phyloP scores from a whole-genome alignment of 2,113 vertebrate species.

The Scatophagus argus region DNA sequence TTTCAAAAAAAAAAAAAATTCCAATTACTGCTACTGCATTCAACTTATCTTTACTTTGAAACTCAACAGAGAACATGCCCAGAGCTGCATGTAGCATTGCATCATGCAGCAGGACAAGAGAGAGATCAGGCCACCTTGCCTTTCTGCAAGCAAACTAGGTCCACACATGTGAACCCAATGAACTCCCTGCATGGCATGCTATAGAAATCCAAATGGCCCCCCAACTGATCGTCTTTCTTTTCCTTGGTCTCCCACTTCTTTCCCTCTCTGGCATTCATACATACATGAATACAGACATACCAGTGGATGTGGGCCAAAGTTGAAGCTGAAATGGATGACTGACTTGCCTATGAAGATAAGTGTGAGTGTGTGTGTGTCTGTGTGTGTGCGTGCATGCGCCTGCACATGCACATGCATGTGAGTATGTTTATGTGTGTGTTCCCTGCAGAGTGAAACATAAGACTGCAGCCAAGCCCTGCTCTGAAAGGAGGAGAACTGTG shows the following conservation, averaged over 20 bases:
- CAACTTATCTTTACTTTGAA: slow-evolving; percentile 30
- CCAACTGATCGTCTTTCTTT: slow-evolving; percentile 50
- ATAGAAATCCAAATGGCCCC: slow-evolving; percentile 68
- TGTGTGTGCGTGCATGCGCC: slow-evolving; percentile 4
- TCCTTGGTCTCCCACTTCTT: slow-evolving; percentile 45
- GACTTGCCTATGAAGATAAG: slow-evolving; percentile 64
- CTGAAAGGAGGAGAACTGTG: slow-evolving; percentile 37
- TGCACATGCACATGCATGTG: slow-evolving; percentile 7
- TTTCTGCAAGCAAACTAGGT: slow-evolving; percentile 52
- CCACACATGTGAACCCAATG: slow-evolving; percentile 69
- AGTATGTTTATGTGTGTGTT: slow-evolving; percentile 18
- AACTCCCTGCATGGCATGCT: slow-evolving; percentile 66
- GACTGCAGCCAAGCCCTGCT: slow-evolving; percentile 41
- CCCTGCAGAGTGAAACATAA: slow-evolving; percentile 60
- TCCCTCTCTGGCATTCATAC: slow-evolving; percentile 63
- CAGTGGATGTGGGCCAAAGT: slow-evolving; percentile 74
- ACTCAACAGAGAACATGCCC: slow-evolving; percentile 56
- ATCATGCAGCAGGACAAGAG: slow-evolving; percentile 58
- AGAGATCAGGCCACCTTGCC: slow-evolving; percentile 53
- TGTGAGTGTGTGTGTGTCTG: slow-evolving; percentile 39
- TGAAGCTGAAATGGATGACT: slow-evolving; percentile 72
- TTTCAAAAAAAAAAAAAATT: slow-evolving; percentile 47
- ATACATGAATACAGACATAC: slow-evolving; percentile 69
- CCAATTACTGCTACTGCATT: slow-evolving; percentile 1
- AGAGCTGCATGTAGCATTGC: slow-evolving; percentile 51